Evolutionary conservation across 2,888 invertebrate species (phyloP), one percentile per base, ranked within the genome.

Genomic region (Acrocera orbiculus): DNA sequence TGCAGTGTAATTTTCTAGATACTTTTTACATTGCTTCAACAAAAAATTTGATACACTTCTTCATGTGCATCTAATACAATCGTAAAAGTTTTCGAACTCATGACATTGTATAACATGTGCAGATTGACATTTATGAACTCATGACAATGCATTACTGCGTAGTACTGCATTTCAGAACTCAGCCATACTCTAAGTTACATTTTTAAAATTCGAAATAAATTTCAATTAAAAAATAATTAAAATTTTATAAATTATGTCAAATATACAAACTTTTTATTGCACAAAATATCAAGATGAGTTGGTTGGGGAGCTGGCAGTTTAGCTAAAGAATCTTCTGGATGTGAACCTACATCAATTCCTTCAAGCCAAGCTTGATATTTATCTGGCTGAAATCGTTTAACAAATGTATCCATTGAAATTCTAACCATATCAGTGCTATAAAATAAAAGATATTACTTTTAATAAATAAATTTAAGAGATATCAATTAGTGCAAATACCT

Each of bases 321-420:
- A 46, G 73, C 51, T 2, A 46, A 42, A 6, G 83, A 80, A 61
- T 92, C 90, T 56, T 93, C 92, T 0, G 95, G 95, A 61, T 95
- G 93, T 13, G 80, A 76, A 0, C 89, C 92, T 32, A 85, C 64
- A 55, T 95, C 93, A 44, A 75, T 75, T 0, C 95, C 95, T 47
- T 75, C 73, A 34, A 87, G 61, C 96, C 96, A 98, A 16, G 79
- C 61, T 19, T 89, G 80, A 53, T 92, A 95, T 45, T 77, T 67
- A 16, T 83, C 81, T 1, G 83, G 80, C 53, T 86, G 86, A 50
- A 87, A 87, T n/a, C 87, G 67, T 58, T 83, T 85, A 1, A 98
- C 93, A 64, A 96, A 98, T 5, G 86, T 85, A 49, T 95, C 93
- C 95, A 96, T 96, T n/a, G 87, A 86, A 44, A 98, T 96, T 57